Evolutionary conservation across 1,140 invertebrate genomes (phyloP), one percentile per base, ranked within the genome.

Genomic region (Drosophila azteca): DNA sequence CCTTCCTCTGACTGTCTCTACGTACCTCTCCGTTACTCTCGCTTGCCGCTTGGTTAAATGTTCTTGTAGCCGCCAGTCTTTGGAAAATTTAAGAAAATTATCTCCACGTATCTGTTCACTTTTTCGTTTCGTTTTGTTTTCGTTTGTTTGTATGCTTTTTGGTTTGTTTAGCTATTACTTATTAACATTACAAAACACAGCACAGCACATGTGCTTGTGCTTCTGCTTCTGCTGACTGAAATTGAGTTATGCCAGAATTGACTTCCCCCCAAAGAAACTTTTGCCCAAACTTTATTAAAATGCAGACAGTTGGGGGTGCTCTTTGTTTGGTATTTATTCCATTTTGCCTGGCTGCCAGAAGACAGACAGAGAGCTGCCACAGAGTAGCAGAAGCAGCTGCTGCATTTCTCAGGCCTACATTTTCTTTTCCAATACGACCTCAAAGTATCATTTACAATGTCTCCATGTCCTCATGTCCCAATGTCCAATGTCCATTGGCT

Each of bases 161-260:
- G 53, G 22, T 39, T 29, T 57, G 29, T 41, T 64, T 26, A 50
- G 60, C 69, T 66, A 77, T 71, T 71, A 78, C 74, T 69, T 76
- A 87, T 87, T 87, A 82, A 72, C 83, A 87, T 87, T 79, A 87
- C 82, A 87, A 85, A 81, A 75, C 63, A 64, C 67, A 65, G 17
- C 63, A 64, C 67, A 65, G n/a, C n/a, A n/a, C n/a, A n/a, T n/a
- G n/a, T n/a, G n/a, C n/a, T n/a, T n/a, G n/a, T n/a, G n/a, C n/a
- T n/a, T 79, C 64, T 68, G 50, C 31, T 49, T 53, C 49, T 31
- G 24, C 44, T 84, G 75, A 66, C 76, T 31, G 26, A 76, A 84
- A 84, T 84, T 76, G 75, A 83, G 80, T 79, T 77, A 66, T 76
- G 59, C 46, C 72, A 82, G 1, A 85, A 85, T 87, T 85, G 81